Evolutionary conservation across 2,113 vertebrate species (phyloP).

Genomic region (Nannospalax galili): DNA sequence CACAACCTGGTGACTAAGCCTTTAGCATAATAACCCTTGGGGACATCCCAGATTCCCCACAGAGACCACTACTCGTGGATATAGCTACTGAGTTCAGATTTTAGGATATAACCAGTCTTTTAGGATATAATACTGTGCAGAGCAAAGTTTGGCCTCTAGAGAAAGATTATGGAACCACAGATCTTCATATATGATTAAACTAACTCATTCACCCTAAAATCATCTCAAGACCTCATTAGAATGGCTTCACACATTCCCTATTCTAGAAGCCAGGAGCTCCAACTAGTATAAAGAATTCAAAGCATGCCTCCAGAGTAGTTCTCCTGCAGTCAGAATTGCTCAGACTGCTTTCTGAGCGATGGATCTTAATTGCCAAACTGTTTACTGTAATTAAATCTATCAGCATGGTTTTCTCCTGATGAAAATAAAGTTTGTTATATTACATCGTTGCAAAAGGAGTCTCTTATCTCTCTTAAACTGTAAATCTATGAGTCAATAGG

Average conservation of each 20-base stretch:
- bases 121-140: too few species aligned
- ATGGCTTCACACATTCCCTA: neutral
- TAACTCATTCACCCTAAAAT: neutral
- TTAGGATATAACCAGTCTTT: neutral
- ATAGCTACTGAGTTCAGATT: neutral
- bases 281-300: constrained; percentile 39
- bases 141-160: neutral
- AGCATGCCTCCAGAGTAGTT: neutral
- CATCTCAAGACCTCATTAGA: neutral
- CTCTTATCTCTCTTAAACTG: constrained; percentile 11
- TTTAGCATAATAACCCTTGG: neutral
- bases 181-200: neutral
- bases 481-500: constrained; percentile 10
- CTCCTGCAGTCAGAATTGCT: constrained; percentile 8
- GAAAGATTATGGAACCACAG: neutral
- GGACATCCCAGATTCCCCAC: neutral
- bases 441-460: neutral
- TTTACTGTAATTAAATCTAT: constrained; percentile 49
- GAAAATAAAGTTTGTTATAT: constrained; percentile 44
- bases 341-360: neutral
- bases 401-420: constrained; percentile 22
- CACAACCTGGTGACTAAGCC: neutral
- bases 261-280: neutral
- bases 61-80: neutral
- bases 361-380: neutral